Base-by-base conservation (phyloP, 2,113 vertebrate species). In the Dissostichus mawsoni region DNA sequence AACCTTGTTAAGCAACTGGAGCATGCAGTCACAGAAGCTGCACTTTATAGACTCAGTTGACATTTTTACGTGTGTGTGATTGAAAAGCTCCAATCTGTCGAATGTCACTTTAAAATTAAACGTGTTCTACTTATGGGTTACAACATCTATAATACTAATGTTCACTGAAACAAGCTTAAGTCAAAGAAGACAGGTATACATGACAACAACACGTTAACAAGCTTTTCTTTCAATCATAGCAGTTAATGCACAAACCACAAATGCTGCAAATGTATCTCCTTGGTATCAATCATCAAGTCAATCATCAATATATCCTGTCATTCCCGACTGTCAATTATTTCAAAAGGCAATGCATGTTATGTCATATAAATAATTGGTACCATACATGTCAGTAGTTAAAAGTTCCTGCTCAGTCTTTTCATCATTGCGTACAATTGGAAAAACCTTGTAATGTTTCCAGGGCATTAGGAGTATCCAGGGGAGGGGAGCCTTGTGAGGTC, bases 341-440 rank as follows among this genome's bases (percentile, higher is more conserved):
- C 0, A 25, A 25, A 66, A 71, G 2, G 33, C 8, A 57, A 53
- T 41, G 36, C 36, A 68, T 12, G 11, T 18, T 41, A 52, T 64
- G 11, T 61, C 45, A n/a, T 63, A 5, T 20, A 58, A 51, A 17
- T 48, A 17, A 51, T 76, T 44, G 12, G 9, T 14, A 7, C 61
- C 13, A 14, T 68, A 62, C 58, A 74, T 45, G 61, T 76, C 53
- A 67, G 52, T 11, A 13, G 77, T 78, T 50, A 33, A 81, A 55
- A 41, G 33, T 72, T 59, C 55, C 47, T 51, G 18, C 52, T n/a
- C 2, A 25, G 17, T 48, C 50, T 78, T 81, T 76, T 88, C 75
- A 75, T 87, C 69, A 73, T 69, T 78, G 73, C 72, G 67, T 73
- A 71, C 66, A 78, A 76, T 59, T 68, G 75, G 67, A 83, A 86